Evolutionary conservation across 1,140 invertebrate genomes (phyloP), one percentile per base, ranked within the genome.

Genomic region (Grapholita molesta): DNA sequence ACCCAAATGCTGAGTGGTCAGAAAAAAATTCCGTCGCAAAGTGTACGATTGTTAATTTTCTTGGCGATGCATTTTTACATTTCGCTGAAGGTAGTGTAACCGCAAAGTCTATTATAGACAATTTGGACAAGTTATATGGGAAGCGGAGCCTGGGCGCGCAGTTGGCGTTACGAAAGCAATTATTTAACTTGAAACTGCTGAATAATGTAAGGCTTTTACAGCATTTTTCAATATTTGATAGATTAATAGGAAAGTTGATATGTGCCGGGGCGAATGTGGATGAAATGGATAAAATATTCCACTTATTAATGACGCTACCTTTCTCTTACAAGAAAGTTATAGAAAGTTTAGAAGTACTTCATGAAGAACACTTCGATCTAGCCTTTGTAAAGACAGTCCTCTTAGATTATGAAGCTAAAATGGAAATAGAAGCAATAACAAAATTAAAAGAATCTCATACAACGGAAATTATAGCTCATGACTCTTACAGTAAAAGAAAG

Each of bases 381-480:
- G 24, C 53, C 4, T 57, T 57, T 8, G n/a, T 57, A 57, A 57
- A 57, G 53, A 57, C 53, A n/a, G 3, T n/a, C 53, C 53, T 57
- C 3, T 15, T 57, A 15, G 53, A 57, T 28, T 12, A 57, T 24
- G 53, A 57, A 25, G 53, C 24, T 28, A 48, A 57, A 57, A 57
- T 25, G 21, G 23, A 57, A 57, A 48, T 48, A 2, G 42, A 48
- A 1, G 42, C 18, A 9, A 8, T 48, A 0, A 48, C 5, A 9
- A 21, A 9, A 21, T n/a, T 48, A 21, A 48, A 48, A 48, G 42
- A 48, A 8, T 21, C 15, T 30, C 3, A 30, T 30, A 30, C 3
- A 4, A 30, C 3, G 7, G 7, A 30, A 4, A 7, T 4, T 21
- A 2, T 18, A 18, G 15, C 3, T 15, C 12, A 6, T 1, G 15